phyloP scores from a whole-genome alignment of 2,113 vertebrate species.

The Zosterops hypoxanthus region DNA sequence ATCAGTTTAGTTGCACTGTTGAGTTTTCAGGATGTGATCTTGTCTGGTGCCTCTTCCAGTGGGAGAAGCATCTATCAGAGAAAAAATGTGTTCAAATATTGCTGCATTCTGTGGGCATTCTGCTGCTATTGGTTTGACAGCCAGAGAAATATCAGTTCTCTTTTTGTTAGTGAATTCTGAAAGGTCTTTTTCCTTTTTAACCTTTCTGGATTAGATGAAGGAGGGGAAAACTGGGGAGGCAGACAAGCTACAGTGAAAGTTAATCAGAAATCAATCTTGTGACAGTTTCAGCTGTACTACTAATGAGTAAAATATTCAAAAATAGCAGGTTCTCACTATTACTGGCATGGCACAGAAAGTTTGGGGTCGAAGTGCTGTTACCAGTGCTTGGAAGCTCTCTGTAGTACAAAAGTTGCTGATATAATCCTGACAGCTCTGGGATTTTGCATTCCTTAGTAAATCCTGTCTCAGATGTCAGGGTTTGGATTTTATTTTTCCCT shows the following conservation, averaged over 20 bases:
- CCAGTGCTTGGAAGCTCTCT: neutral
- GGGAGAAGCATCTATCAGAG: too few species aligned
- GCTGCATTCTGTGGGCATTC: neutral
- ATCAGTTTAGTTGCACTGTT: neutral
- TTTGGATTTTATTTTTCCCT: slow-evolving; percentile 2
- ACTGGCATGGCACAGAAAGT: neutral
- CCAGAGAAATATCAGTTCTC: neutral
- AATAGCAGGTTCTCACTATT: neutral
- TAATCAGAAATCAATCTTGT: neutral
- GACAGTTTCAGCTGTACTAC: neutral
- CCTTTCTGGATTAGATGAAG: neutral
- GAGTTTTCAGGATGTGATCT: neutral
- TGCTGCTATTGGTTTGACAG: neutral
- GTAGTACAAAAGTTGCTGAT: neutral
- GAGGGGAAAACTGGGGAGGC: neutral
- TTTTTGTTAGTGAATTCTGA: neutral
- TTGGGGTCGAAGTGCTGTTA: neutral
- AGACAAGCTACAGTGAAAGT: neutral
- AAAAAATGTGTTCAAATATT: neutral
- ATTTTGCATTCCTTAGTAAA: slow-evolving; percentile 11
- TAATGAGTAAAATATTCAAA: neutral
- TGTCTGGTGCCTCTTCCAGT: neutral
- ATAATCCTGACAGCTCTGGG: slow-evolving; percentile 22
- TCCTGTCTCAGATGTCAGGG: slow-evolving; percentile 18
- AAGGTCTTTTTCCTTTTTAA: neutral